Percentiles rank a stretch among this genome's conserved stretches.
These are phyloP conservation scores for Battus philenor DNA, from an alignment of 1,140 invertebrate species.

Conservation along the genomic window DNA sequence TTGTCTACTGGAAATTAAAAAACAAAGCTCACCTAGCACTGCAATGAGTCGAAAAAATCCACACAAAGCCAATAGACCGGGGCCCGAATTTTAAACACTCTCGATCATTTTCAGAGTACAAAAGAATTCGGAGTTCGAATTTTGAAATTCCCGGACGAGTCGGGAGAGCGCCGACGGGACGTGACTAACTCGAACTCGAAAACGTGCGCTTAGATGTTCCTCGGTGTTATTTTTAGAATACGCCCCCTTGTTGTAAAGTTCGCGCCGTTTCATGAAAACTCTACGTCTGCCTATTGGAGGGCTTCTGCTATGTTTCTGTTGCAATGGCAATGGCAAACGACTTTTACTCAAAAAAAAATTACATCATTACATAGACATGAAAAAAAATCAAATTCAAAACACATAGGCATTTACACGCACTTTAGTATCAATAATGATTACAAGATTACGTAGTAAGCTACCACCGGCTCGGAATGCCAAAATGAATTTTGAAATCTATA, in stretches of 20 bases:
- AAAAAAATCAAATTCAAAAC: too few relatives aligned
- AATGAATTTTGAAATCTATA: too few relatives aligned
- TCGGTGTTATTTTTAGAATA: conserved; percentile 63
- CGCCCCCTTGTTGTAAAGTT: conserved; percentile 54
- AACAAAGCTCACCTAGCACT: conserved; percentile 2
- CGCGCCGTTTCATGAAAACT: conserved; percentile 19
- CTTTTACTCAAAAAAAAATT: too few relatives aligned
- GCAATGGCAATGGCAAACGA: conserved; percentile 40
- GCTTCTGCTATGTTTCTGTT: conserved; percentile 39
- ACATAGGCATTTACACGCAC: too few relatives aligned
- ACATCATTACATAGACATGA: too few relatives aligned
- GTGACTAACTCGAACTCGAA: conserved; percentile 40
- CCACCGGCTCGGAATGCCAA: too few relatives aligned
- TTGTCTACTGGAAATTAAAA: not conserved
- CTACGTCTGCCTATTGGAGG: conserved; percentile 20
- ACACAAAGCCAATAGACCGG: conserved; percentile 5
- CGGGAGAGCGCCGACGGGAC: conserved; percentile 35
- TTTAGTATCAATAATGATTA: too few relatives aligned
- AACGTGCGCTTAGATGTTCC: conserved; percentile 43
- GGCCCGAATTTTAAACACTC: conserved; percentile 24
- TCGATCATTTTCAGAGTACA: conserved; percentile 26
- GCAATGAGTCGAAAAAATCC: conserved; percentile 2
- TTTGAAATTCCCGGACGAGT: conserved; percentile 18
- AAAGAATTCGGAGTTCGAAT: conserved; percentile 33
- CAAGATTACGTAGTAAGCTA: too few relatives aligned